Conservation (phyloP, 2,888 invertebrate genomes). For the Caenorhabditis japonica region DNA sequence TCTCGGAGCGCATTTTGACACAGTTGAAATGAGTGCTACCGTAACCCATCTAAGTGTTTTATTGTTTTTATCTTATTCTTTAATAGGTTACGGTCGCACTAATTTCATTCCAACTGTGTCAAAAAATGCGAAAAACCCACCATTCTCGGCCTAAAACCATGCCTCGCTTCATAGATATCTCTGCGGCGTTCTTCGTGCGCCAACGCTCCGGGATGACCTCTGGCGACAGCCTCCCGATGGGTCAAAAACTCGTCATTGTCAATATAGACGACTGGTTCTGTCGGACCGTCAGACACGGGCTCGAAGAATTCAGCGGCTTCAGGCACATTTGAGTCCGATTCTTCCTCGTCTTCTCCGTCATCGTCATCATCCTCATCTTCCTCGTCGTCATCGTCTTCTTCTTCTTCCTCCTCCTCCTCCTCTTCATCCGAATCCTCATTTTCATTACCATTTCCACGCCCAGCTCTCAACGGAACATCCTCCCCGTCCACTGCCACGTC, state of each 20-base stretch:
- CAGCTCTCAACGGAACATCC: too few species aligned
- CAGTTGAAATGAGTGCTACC: too few species aligned
- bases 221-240: constrained; percentile 18
- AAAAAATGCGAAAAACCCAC: too few species aligned
- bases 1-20: too few species aligned
- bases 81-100: too few species aligned
- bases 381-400: constrained; percentile 14
- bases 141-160: constrained; percentile 23
- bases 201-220: constrained; percentile 11
- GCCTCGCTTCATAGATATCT: constrained; percentile 12
- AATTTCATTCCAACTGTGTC: background rate
- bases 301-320: constrained; percentile 5
- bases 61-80: too few species aligned
- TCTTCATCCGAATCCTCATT: constrained; percentile 18
- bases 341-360: constrained; percentile 27
- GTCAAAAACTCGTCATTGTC: constrained; percentile 13
- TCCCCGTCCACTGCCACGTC: constrained; percentile 36
- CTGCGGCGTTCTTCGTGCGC: constrained; percentile 15
- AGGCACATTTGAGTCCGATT: background rate
- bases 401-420: constrained; percentile 27
- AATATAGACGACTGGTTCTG: constrained; percentile 20
- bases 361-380: constrained; percentile 28
- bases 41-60: too few species aligned
- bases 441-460: constrained; percentile 11
- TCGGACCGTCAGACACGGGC: constrained; percentile 15